Evolutionary conservation across 2,113 vertebrate species (phyloP), one percentile per base, ranked within the genome.

Genomic region (Pteropus alecto): DNA sequence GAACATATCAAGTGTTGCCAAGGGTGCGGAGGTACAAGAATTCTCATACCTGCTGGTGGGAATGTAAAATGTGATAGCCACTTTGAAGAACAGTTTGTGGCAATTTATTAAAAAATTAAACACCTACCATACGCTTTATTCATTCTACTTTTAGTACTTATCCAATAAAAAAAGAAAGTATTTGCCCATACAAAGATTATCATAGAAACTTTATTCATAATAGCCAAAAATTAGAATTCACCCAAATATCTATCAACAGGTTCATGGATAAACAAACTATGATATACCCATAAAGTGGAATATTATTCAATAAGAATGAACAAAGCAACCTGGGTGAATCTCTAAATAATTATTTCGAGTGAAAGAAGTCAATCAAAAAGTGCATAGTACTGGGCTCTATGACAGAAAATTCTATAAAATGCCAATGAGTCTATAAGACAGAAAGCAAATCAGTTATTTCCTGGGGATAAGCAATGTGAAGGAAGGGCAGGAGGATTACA

Each of bases 91-190:
- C 4, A 88, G 18, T 65, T 38, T 56, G 28, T 87, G 18, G 14
- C 33, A 88, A 95, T 83, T 93, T 87, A 22, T 93, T 77, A 54
- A 83, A 46, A 82, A 82, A 14, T 81, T 92, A 79, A 56, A 24
- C 56, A 58, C 6, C 38, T 35, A 6, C 65, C 38, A 22, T 68
- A 43, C 76, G 5, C 65, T 73, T 19, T 79, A 65, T 28, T 13
- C 73, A 86, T 63, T 76, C n/a, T 24, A 65, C 9, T 65, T 30
- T 51, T 88, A 68, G 7, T 79, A 78, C 67, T 93, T 96, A 51
- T 68, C 15, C 48, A 83, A 67, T 63, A 38, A 48, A 73, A 73
- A n/a, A 30, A 54, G 43, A 70, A 87, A 82, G 26, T 9, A 77
- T 46, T 73, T 84, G 14, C 67, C 30, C 82, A 56, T 63, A 61